Base-by-base conservation (phyloP, 1,140 invertebrate species). In the Periplaneta americana region DNA sequence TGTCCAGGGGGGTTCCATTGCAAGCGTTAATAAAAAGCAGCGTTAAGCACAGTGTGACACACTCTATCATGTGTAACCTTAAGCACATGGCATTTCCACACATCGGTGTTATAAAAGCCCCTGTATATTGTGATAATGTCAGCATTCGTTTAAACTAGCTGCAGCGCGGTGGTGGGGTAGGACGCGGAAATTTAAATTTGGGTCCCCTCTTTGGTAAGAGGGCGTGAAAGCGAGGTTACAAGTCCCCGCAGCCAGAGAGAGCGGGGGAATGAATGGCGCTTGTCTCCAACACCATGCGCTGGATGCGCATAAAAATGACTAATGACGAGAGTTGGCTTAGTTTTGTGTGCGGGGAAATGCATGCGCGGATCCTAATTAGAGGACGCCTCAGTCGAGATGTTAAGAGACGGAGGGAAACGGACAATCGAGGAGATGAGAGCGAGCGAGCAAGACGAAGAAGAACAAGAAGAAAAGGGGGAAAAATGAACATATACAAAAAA, bases 291-390 rank as follows among this genome's bases (percentile, higher is more conserved):
- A 77, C 31, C 31, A 77, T 28, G 75, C 33, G 35, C 75, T 77
- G 32, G 48, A 31, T 57, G 48, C 28, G 79, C 79, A 80, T 80
- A 80, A 80, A 80, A 80, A 80, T 80, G 79, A 80, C 35, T 80
- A 80, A 80, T 80, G 79, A 75, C 79, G 9, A 80, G 79, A 80
- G 79, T 80, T 80, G 66, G 79, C 79, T 37, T 34, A 80, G 48
- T 80, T 74, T 80, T 34, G 31, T 74, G 22, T 5, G 22, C 22
- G 22, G n/a, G 35, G 34, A 78, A 37, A 78, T 28, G 28, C 28
- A 78, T 15, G 77, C 33, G n/a, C 22, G 77, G 77, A 36, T 35
- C 48, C 48, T 66, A 66, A 66, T 66, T 66, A 66, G 48, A 66
- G 22, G 48, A 66, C n/a, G 48, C 48, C n/a, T 66, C 48, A n/a